These are phyloP conservation scores for Oriolus oriolus DNA, from an alignment of 2,113 vertebrate genomes.

Conservation along the genomic window DNA sequence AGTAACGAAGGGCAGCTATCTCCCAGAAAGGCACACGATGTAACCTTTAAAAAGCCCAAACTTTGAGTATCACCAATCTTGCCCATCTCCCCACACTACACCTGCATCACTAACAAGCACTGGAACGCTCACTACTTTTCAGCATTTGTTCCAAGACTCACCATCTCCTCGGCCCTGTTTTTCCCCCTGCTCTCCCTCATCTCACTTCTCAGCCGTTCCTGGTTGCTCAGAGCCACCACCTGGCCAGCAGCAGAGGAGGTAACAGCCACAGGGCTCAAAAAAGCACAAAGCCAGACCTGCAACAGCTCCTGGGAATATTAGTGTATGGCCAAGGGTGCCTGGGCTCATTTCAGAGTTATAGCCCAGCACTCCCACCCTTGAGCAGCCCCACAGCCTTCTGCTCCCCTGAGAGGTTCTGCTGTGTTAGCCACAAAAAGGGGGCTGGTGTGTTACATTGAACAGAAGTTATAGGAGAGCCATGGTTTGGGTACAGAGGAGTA, in stretches of 20 bases:
- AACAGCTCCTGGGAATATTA: not conserved
- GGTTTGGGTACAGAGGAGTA: not conserved
- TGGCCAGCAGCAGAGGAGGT: slow-evolving; percentile 39
- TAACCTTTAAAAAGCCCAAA: not conserved
- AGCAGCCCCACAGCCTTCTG: not conserved
- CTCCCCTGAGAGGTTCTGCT: not conserved
- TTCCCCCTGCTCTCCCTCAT: not conserved
- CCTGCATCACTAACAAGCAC: not conserved
- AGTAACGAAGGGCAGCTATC: not conserved
- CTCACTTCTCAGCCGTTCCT: not conserved
- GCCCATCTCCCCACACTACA: not conserved
- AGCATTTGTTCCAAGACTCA: not conserved
- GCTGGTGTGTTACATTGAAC: not conserved
- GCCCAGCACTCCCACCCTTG: not conserved
- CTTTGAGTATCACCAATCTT: not conserved
- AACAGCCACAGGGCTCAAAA: not conserved
- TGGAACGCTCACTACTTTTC: not conserved
- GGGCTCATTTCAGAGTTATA: not conserved
- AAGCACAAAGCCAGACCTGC: not conserved
- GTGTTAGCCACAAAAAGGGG: not conserved
- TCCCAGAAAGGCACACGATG: not conserved
- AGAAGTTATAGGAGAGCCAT: not conserved
- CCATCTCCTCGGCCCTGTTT: not conserved
- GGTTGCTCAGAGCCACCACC: slow-evolving; percentile 55
- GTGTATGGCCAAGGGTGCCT: not conserved